Evolutionary conservation across 2,797 vertebrate genomes (phyloP), one percentile per base, ranked within the genome.

Genomic region (Molossus molossus): DNA sequence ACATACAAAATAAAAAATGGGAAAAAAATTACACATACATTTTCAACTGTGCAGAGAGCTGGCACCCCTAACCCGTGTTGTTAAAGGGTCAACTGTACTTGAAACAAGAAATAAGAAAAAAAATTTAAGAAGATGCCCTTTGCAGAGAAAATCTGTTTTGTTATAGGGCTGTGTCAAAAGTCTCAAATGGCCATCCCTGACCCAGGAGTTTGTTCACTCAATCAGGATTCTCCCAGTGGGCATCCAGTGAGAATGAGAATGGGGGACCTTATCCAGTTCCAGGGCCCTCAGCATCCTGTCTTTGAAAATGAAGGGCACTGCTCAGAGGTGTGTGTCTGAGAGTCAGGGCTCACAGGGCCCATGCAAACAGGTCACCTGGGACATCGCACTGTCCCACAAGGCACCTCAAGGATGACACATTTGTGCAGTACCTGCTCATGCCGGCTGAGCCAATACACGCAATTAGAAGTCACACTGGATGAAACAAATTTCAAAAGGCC

Each of bases 351-450:
- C 3, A 1, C 0, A 33, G 33, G 33, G 33, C 33, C 33, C 33
- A 33, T 33, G 33, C 33, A 33, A 33, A 33, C 33, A 33, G 3
- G 33, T 33, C 33, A 33, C 33, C 33, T 33, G 33, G 33, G 33
- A 33, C 33, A 33, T 33, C 33, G 33, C 33, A 33, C 33, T 0
- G 1, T 5, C 6, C 37, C 67, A n/a, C 1, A 1, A 17, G 50
- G 27, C 53, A 45, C 6, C 37, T 50, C 1, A 9, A 25, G 25
- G 33, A 25, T 1, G 0, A 58, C 3, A 0, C 27, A 1, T 20
- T 5, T 29, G 45, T 11, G 8, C 13, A 25, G 45, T 4, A 3
- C 12, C 25, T 1, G 1, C 17, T 62, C 18, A 4, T 6, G 0
- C 0, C 0, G 37, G 45, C 69, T 25, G 45, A 13, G 17, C 3